Evolutionary conservation across 2,888 invertebrate genomes (phyloP).

Genomic region (Autographa gamma): DNA sequence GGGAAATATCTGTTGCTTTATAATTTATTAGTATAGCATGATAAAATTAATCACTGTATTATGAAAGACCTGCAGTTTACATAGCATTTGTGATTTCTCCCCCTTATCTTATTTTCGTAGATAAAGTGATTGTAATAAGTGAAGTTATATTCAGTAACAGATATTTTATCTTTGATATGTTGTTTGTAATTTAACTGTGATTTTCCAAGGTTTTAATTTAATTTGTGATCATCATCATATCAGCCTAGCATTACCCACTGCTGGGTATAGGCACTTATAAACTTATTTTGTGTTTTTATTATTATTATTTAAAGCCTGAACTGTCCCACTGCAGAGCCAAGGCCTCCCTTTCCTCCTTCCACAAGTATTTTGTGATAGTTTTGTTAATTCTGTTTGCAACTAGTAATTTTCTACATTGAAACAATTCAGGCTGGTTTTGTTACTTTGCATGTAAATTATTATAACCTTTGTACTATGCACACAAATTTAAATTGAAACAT

Average conservation of each 20-base stretch:
- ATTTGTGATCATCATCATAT: not conserved
- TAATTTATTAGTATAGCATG: slow-evolving; percentile 20
- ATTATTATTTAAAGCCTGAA: too few relatives aligned
- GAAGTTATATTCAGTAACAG: slow-evolving; percentile 6
- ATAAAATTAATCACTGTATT: slow-evolving; percentile 49
- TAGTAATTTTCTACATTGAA: too few relatives aligned
- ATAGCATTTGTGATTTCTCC: slow-evolving; percentile 22
- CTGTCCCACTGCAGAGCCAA: too few relatives aligned
- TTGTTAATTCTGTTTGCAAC: not conserved
- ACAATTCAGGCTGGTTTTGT: too few relatives aligned
- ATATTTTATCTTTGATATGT: not conserved
- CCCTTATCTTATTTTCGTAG: slow-evolving; percentile 36
- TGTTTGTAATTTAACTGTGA: slow-evolving; percentile 25
- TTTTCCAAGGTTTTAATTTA: slow-evolving; percentile 15
- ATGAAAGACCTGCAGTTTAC: slow-evolving; percentile 43
- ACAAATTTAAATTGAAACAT: too few relatives aligned
- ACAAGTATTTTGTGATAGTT: not conserved
- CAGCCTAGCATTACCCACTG: too few relatives aligned
- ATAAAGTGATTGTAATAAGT: slow-evolving; percentile 28
- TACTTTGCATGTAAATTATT: too few relatives aligned
- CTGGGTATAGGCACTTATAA: too few relatives aligned
- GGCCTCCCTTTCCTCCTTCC: too few relatives aligned
- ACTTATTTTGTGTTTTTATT: too few relatives aligned
- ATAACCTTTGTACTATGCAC: too few relatives aligned
- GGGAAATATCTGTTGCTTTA: slow-evolving; percentile 46